Evolutionary conservation across 2,113 vertebrate species (phyloP).

Genomic region (Peromyscus polionotus): DNA sequence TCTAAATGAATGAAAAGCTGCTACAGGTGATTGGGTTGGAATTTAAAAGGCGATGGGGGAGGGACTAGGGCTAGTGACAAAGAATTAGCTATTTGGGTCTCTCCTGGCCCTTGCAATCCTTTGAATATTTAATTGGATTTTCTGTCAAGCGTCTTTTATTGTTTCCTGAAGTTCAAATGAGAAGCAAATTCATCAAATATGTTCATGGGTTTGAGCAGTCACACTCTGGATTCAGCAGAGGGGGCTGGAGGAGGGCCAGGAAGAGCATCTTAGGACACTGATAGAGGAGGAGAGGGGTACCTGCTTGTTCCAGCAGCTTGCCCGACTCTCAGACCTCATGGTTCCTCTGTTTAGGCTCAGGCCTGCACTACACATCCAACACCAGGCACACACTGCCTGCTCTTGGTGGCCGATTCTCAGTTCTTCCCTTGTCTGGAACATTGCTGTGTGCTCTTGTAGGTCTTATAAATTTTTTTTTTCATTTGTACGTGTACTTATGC

Average conservation of each 20-base stretch:
- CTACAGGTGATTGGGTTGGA: constrained; percentile 2
- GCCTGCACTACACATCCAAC: not conserved
- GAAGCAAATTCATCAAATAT: constrained; percentile 52
- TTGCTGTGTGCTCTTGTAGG: not conserved
- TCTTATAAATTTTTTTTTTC: not conserved
- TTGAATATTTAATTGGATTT: constrained; percentile 79
- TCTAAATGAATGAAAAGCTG: constrained; percentile 48
- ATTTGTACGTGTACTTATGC: not conserved
- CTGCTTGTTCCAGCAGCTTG: not conserved
- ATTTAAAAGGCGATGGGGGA: constrained; percentile 57
- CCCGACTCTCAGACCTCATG: not conserved
- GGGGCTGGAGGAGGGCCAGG: not conserved
- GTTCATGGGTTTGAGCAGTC: constrained; percentile 33
- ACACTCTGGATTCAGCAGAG: not conserved
- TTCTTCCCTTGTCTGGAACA: not conserved
- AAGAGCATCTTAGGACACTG: not conserved
- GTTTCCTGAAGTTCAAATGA: constrained; percentile 49
- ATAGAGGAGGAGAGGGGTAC: not conserved
- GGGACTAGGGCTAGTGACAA: constrained; percentile 14
- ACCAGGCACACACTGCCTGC: not conserved
- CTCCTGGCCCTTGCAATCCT: constrained; percentile 54
- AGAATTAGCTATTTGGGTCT: constrained; percentile 59
- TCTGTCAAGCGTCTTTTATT: constrained; percentile 68
- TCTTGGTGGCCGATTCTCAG: not conserved
- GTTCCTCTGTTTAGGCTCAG: too few species aligned